Evolutionary conservation across 2,888 invertebrate species (phyloP), one percentile per base, ranked within the genome.

Genomic region (Leptinotarsa rubiginosa): DNA sequence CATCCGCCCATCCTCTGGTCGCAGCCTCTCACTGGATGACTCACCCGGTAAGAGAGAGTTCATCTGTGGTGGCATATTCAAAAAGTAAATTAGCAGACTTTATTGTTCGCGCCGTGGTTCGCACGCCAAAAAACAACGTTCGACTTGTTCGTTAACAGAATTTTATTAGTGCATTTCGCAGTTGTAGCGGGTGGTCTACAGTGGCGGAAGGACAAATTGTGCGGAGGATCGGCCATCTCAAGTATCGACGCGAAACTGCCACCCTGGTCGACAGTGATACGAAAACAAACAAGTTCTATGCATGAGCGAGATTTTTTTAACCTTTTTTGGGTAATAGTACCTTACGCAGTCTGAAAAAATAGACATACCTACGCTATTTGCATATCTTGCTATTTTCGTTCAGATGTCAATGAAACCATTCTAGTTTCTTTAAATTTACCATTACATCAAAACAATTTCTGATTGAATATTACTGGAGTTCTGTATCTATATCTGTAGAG

Each of bases 181-280:
- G 69, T 68, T 74, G 64, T 73, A 75, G 77, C 80, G 80, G 80
- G 78, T 80, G 80, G 80, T 80, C 80, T 62, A 2, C 75, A 75
- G 70, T 18, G 70, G 54, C 75, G 75, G 67, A 52, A 67, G 25
- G 16, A 25, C 5, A 3, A 4, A 7, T 56, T 49, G 15, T n/a
- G 15, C 31, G 7, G 22, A 16, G 22, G 22, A 52, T 15, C 10
- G 3, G 25, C 1, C 22, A 47, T 20, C 7, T 47, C 16, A 18
- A 18, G 47, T 47, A 12, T 13, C 47, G 47, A 59, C 59, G 13
- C 10, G 1, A 18, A 18, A 22, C 41, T 41, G 41, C 10, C 41
- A 41, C 41, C 41, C 0, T 41, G 10, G 41, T 41, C 41, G 12
- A 41, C 10, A 41, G 41, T 1, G 41, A 41, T 41, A 41, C 7